phyloP scores from a whole-genome alignment of 2,113 vertebrate genomes.

The Lophochroa leadbeateri region DNA sequence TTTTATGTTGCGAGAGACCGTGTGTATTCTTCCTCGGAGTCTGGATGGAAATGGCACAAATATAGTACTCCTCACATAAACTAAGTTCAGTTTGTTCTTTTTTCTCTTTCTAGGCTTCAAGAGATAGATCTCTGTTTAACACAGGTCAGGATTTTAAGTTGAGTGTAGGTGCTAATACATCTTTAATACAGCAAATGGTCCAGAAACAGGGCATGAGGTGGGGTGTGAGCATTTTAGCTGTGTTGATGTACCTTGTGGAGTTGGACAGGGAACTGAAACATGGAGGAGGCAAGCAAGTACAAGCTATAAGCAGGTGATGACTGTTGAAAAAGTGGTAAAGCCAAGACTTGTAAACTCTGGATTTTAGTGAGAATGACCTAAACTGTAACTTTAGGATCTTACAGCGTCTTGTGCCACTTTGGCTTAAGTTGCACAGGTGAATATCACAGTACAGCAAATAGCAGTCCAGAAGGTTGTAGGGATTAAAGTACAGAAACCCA shows the following conservation, averaged over 20 bases:
- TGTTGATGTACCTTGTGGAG: neutral
- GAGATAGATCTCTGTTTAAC: neutral
- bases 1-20: neutral
- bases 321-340: neutral
- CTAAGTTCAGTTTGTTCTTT: neutral
- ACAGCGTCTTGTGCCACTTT: neutral
- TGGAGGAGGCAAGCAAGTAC: neutral
- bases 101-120: neutral
- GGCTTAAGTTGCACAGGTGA: neutral
- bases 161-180: neutral
- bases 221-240: neutral
- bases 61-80: neutral
- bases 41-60: neutral
- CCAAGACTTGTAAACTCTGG: neutral
- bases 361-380: neutral
- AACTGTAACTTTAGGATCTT: neutral
- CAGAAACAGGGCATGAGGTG: neutral
- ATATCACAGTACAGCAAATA: neutral
- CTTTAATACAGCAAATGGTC: neutral
- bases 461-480: neutral
- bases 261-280: neutral
- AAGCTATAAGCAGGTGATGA: neutral
- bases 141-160: neutral
- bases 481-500: neutral
- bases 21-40: neutral